These are phyloP conservation scores for Pleuronectes platessa DNA, from an alignment of 2,113 vertebrate species.

Conservation along the genomic window DNA sequence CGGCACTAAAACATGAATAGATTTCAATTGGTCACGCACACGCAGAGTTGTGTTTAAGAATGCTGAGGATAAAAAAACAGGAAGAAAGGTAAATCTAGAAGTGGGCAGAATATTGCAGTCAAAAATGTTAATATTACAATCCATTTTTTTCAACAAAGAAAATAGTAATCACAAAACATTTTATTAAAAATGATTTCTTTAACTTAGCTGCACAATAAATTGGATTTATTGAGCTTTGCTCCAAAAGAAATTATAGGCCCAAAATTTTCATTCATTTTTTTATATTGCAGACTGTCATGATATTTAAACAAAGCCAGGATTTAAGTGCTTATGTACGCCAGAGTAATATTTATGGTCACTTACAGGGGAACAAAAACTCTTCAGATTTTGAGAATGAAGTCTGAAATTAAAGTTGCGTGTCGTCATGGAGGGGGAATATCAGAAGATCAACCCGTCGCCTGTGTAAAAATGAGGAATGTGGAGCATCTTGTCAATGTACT, in stretches of 20 bases:
- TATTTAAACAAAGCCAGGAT: conserved; percentile 23
- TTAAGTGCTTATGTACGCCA: conserved; percentile 22
- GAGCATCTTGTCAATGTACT: too few relatives aligned
- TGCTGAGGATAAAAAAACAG: conserved; percentile 1
- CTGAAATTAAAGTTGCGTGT: too few relatives aligned
- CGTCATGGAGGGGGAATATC: too few relatives aligned
- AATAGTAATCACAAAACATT: not conserved
- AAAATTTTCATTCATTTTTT: not conserved
- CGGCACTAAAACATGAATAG: conserved; percentile 11
- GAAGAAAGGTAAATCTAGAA: not conserved
- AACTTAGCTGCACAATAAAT: conserved; percentile 21
- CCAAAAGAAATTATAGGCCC: not conserved
- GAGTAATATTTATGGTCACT: too few relatives aligned
- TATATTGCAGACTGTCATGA: not conserved
- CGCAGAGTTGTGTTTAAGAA: not conserved
- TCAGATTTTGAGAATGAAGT: too few relatives aligned
- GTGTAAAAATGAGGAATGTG: too few relatives aligned
- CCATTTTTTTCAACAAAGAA: not conserved
- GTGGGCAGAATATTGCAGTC: not conserved
- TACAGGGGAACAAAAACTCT: too few relatives aligned
- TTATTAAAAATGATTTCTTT: conserved; percentile 7
- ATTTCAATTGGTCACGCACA: conserved; percentile 1
- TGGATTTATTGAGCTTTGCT: conserved; percentile 1
- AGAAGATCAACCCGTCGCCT: too few relatives aligned
- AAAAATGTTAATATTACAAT: not conserved